Conservation (phyloP, 2,113 vertebrate genomes). For the Chiloscyllium plagiosum region DNA sequence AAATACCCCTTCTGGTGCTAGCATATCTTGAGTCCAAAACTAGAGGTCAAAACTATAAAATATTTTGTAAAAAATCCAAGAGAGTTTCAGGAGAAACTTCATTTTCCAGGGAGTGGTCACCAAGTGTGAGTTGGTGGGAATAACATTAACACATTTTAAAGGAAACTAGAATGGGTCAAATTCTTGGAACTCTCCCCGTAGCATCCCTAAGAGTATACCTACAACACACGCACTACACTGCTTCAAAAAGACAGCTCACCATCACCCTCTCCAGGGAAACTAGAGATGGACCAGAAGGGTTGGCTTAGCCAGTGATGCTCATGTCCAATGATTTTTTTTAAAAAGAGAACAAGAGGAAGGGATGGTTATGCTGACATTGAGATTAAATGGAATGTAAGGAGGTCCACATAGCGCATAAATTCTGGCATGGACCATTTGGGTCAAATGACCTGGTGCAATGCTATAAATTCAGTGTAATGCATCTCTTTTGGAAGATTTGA, state of each 20-base stretch:
- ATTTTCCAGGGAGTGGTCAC: neutral
- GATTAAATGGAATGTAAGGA: neutral
- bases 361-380: neutral
- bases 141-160: neutral
- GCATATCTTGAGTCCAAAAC: neutral
- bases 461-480: neutral
- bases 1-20: neutral
- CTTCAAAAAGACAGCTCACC: too few species aligned
- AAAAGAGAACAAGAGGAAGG: neutral
- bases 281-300: too few species aligned
- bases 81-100: neutral
- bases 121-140: neutral
- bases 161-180: neutral
- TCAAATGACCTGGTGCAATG: neutral
- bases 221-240: too few species aligned
- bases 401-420: neutral
- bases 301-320: too few species aligned
- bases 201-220: too few species aligned
- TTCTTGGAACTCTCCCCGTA: too few species aligned
- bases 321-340: too few species aligned
- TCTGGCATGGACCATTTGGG: neutral
- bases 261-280: too few species aligned
- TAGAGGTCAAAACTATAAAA: neutral
- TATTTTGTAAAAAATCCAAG: neutral
- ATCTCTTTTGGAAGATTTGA: neutral